Percentiles rank a stretch among this genome's conserved stretches.
Conservation (phyloP, 2,113 vertebrate species). For the Melanocharis versteri region DNA sequence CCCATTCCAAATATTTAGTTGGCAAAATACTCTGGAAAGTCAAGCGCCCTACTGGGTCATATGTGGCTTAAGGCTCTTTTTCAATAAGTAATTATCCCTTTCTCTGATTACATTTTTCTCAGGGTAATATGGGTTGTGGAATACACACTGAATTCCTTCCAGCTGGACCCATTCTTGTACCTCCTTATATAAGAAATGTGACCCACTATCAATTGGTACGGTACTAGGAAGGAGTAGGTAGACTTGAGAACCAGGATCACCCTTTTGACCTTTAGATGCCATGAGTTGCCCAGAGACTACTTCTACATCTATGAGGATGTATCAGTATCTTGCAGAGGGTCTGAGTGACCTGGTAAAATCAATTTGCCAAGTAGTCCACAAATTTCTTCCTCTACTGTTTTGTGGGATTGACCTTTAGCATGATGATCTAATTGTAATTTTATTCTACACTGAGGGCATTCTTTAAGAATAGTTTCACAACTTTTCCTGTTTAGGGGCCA, state of each 20-base stretch:
- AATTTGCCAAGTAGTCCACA: not conserved
- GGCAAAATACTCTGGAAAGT: not conserved
- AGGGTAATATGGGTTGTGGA: fast-evolving
- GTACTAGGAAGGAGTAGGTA: not conserved
- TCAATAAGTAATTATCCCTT: not conserved
- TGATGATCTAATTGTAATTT: not conserved
- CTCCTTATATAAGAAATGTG: not conserved
- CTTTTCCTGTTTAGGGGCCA: not conserved
- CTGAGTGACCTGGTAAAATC: not conserved
- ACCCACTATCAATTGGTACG: not conserved
- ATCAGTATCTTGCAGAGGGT: not conserved
- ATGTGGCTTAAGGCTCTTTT: not conserved
- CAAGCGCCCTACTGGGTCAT: not conserved
- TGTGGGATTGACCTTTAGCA: not conserved
- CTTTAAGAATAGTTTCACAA: not conserved
- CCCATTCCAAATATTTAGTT: not conserved
- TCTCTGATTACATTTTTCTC: not conserved
- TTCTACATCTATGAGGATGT: not conserved
- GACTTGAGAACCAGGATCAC: not conserved
- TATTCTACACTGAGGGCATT: not conserved
- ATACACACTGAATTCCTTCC: not conserved
- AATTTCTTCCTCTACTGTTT: not conserved
- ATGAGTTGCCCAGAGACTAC: not conserved
- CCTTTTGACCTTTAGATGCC: not conserved
- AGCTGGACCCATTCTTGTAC: not conserved